Percentiles rank a stretch among this genome's conserved stretches.
Conservation (phyloP, 1,140 invertebrate genomes). For the Aphis gossypii region DNA sequence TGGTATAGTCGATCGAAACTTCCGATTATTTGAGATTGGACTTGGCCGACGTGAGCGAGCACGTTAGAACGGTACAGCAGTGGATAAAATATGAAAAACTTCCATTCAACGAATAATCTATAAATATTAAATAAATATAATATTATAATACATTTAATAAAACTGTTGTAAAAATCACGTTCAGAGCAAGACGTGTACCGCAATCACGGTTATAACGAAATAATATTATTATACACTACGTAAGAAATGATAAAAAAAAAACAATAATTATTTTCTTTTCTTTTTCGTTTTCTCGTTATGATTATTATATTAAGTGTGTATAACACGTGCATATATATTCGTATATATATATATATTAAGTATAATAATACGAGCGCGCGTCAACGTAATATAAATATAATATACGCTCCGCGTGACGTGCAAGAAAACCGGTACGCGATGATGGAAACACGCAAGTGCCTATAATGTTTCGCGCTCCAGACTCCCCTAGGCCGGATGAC, state of each 20-base stretch:
- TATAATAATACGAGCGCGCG: background rate
- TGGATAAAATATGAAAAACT: background rate
- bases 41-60: background rate
- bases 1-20: background rate
- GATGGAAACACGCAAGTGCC: background rate
- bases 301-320: background rate
- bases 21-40: conserved; percentile 27
- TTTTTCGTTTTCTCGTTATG: background rate
- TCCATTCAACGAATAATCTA: background rate
- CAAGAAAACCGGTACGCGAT: conserved; percentile 14
- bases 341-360: background rate
- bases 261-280: background rate
- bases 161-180: background rate
- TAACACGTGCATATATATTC: too few relatives aligned
- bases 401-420: background rate
- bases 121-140: background rate
- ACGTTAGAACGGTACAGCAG: too few relatives aligned
- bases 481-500: conserved; percentile 37
- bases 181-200: background rate
- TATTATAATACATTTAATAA: background rate
- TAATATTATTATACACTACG: too few relatives aligned
- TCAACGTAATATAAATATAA: conserved; percentile 6
- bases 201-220: too few relatives aligned
- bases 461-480: conserved; percentile 11
- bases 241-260: too few relatives aligned